phyloP scores from a whole-genome alignment of 2,113 vertebrate genomes.

The Antennarius striatus region DNA sequence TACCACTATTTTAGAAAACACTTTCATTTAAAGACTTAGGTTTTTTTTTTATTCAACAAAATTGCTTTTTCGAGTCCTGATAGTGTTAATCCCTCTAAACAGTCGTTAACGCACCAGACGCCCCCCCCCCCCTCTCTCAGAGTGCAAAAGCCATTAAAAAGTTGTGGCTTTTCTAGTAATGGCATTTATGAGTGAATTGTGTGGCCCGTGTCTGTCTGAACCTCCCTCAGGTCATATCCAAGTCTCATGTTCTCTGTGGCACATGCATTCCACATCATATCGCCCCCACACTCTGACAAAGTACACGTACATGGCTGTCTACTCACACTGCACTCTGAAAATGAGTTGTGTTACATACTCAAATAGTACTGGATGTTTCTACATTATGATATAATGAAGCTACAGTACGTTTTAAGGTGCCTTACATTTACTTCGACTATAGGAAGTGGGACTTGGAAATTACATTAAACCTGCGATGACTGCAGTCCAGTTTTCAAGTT shows the following conservation, averaged over 20 bases:
- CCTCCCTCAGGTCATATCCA: constrained; percentile 35
- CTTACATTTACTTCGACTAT: too few species aligned
- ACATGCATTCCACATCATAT: neutral
- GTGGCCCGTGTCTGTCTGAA: constrained; percentile 28
- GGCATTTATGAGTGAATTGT: constrained; percentile 59
- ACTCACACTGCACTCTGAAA: neutral
- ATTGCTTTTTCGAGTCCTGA: constrained; percentile 67
- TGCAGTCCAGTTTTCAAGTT: too few species aligned
- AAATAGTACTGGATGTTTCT: too few species aligned
- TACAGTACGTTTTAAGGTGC: too few species aligned
- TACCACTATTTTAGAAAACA: constrained; percentile 50
- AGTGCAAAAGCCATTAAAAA: constrained; percentile 77
- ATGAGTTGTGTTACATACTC: too few species aligned
- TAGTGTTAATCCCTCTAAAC: constrained; percentile 74
- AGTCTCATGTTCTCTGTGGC: constrained; percentile 20
- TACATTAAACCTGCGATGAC: too few species aligned
- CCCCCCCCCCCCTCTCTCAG: constrained; percentile 38
- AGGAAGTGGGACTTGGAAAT: too few species aligned
- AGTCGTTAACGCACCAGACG: constrained; percentile 55
- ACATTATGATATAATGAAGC: too few species aligned
- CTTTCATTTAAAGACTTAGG: constrained; percentile 32
- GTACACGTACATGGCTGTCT: neutral
- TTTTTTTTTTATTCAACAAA: constrained; percentile 59
- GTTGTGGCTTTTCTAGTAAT: constrained; percentile 68
- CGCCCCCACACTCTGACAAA: neutral